Base-by-base conservation (phyloP, 2,888 invertebrate genomes). In the Eledona agricola region DNA sequence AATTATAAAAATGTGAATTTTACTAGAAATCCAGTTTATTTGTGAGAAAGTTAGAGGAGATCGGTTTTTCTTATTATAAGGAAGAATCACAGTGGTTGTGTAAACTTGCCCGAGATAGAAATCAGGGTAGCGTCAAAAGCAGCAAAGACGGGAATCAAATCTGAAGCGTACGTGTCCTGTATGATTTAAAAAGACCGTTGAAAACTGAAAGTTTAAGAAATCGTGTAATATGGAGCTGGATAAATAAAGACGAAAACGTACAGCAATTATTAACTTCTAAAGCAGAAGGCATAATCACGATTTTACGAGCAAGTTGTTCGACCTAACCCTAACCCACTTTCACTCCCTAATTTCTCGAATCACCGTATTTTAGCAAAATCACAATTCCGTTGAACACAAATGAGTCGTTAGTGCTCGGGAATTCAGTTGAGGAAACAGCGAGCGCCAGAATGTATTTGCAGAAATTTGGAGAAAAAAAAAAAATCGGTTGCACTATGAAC, bases 71-170 rank as follows among this genome's bases (percentile, higher is more conserved):
- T n/a, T n/a, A n/a, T n/a, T 19, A 5, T 19, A 19, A 19, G n/a
- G 20, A 5, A 19, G n/a, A 12, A 13, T 51, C 31, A 45, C 49
- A 51, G 40, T 46, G 47, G 51, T 43, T 46, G 38, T 53, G 34
- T 51, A 53, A 47, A 50, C 42, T 35, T 29, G 40, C 49, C 47
- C 51, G 51, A 42, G 56, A 58, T 58, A 58, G 31, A 51, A 51
- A 51, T 56, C 47, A 47, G 51, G 10, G 34, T 46, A 31, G 28
- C 43, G 42, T 55, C 55, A 35, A 34, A 23, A 55, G 34, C 55
- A 50, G 45, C 51, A 43, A 51, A 51, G 55, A 47, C 35, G 49
- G 45, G 51, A 56, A 59, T 57, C 54, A 51, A 57, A 57, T 57
- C 54, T 57, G 55, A 43, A 46, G 46, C 42, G 53, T 47, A 47